Base-by-base conservation (phyloP, 2,888 invertebrate genomes). In the Leptinotarsa juncta region DNA sequence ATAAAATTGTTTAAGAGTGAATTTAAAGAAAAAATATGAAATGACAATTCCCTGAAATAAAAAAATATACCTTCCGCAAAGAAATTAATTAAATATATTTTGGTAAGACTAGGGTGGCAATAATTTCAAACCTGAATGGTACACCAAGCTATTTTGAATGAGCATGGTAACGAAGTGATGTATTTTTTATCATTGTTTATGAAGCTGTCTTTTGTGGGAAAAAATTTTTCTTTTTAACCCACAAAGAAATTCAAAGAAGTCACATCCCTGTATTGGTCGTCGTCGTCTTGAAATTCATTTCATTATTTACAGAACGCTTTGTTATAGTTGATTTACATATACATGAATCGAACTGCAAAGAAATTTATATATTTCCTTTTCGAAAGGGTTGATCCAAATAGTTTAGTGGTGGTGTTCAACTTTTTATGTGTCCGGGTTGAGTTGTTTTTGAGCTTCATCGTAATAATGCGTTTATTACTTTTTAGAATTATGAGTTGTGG, bases 301-400 rank as follows among this genome's bases (percentile, higher is more conserved):
- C 74, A 66, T 71, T 72, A 79, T 76, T 76, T 76, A 74, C 75
- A 72, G 72, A 79, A 79, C 75, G 76, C 74, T 75, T 77, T 75
- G 78, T 79, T 79, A 75, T 72, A 66, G 72, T 69, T 71, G 72
- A 77, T 79, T 77, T 77, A 79, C 77, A 77, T 79, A 79, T 76
- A 79, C 77, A 79, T 71, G 79, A 76, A 77, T 78, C 78, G 79
- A 78, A 78, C 76, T 74, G 74, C 74, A 71, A 74, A 79, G 78
- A 79, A 79, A 80, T 80, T 80, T 80, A 80, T 80, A 76, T 62
- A 74, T 77, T 80, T 80, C 80, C 80, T 78, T 77, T 80, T 75
- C 51, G 71, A 77, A 78, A 77, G 77, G 79, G 77, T 78, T 77
- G 72, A 73, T 73, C 62, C 75, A 66, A 75, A 76, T 76, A 74